phyloP scores from a whole-genome alignment of 2,888 invertebrate genomes.

The Acanthoscelides obtectus region DNA sequence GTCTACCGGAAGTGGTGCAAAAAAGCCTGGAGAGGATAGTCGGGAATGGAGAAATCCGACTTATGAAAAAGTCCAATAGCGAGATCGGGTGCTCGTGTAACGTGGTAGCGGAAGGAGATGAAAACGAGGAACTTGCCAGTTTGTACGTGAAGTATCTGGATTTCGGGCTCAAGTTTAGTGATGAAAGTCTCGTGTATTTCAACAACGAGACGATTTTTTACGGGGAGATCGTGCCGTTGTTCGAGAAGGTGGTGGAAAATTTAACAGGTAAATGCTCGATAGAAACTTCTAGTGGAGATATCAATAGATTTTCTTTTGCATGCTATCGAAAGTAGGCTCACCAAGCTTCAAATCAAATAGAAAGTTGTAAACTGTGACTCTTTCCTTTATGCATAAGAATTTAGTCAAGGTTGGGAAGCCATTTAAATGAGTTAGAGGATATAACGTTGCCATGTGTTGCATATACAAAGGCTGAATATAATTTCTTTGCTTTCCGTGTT shows the following conservation, averaged over 20 bases:
- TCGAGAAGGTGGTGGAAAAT: constrained; percentile 1
- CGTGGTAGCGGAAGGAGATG: constrained; percentile 3
- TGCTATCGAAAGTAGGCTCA: no score
- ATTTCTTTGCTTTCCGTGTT: no score
- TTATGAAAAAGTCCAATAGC: constrained; percentile 2
- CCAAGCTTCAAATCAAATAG: no score
- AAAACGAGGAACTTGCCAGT: neutral
- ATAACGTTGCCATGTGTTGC: no score
- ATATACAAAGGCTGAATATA: no score
- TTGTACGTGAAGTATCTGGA: constrained; percentile 11
- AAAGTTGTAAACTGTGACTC: no score
- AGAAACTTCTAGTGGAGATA: no score
- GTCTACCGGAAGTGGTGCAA: constrained; percentile 12
- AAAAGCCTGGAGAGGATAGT: constrained; percentile 11
- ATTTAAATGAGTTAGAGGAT: no score
- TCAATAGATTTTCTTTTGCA: no score
- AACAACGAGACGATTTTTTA: constrained; percentile 19
- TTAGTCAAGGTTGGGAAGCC: no score
- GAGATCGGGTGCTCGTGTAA: constrained; percentile 8
- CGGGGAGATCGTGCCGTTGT: constrained; percentile 10
- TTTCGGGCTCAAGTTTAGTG: neutral
- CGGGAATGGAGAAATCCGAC: constrained; percentile 2
- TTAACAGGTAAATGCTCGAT: constrained; percentile 1
- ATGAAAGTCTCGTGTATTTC: constrained; percentile 12
- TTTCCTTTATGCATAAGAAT: no score